Evolutionary conservation across 2,797 vertebrate genomes (phyloP), one percentile per base, ranked within the genome.

Genomic region (Acrossocheilus fasciatus): DNA sequence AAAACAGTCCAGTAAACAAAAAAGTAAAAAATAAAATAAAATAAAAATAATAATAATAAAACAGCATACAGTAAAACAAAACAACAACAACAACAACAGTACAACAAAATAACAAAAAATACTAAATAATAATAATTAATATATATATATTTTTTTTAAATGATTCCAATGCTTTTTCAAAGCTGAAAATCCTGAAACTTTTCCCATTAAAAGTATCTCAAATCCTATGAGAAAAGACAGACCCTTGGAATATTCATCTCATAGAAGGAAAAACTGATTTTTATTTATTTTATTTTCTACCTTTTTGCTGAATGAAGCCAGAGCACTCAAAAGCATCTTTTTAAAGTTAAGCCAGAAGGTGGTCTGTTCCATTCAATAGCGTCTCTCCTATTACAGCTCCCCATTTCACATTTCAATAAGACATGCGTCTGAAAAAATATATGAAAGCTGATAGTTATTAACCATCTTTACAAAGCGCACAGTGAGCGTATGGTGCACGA

Each of bases 391-490:
- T 81, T 80, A 73, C 83, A 78, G 74, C 62, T 85, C 77, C 54
- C 17, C n/a, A 70, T 59, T 85, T 85, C 50, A 74, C n/a, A 64
- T 81, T 81, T 81, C 47, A 78, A 70, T 68, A 73, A 54, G 34
- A 84, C 70, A 36, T 39, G 72, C 15, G 3, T 64, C 77, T 66
- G 77, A 43, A 73, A 64, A 77, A 78, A 78, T 52, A 79, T 39
- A 86, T 50, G n/a, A 83, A 68, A 86, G 84, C 45, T 45, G 74
- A 68, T 34, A 36, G 87, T 82, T 85, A 83, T 88, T 88, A 88
- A 20, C 80, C 43, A 20, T 64, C 69, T 81, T 81, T 74, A 74
- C 69, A 86, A 86, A 73, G 66, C 34, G 2, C 39, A 45, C 81
- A n/a, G 43, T 68, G 34, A 62, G 82, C 15, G n/a, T 26, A 47